These are phyloP conservation scores for Margarornis squamiger DNA, from an alignment of 2,797 vertebrate genomes.

Conservation along the genomic window DNA sequence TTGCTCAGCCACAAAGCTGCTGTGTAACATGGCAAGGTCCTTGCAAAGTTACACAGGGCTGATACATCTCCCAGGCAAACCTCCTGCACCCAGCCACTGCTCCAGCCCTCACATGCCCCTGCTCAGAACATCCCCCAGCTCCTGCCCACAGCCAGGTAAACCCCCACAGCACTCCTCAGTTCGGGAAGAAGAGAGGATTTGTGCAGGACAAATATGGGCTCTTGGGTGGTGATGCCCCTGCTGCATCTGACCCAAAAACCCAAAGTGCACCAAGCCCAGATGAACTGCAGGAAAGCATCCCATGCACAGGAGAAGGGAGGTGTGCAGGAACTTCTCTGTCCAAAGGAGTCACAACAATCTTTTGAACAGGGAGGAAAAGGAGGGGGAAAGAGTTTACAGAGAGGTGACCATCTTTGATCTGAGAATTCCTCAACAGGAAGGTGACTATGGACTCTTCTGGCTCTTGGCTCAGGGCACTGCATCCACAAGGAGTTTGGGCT, in stretches of 20 bases:
- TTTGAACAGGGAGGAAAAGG: neutral
- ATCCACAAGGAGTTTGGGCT: neutral
- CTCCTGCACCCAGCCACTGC: neutral
- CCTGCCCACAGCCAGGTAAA: neutral
- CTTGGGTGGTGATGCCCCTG: neutral
- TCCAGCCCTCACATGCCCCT: slow-evolving; percentile 20
- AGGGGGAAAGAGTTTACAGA: neutral
- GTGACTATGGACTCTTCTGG: neutral
- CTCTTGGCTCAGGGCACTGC: neutral
- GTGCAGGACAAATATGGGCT: neutral
- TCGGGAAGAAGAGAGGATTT: neutral
- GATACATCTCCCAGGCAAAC: neutral
- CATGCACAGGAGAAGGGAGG: neutral
- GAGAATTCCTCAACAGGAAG: neutral
- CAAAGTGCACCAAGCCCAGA: neutral
- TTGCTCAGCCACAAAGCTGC: slow-evolving; percentile 46
- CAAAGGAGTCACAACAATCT: neutral
- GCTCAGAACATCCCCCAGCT: slow-evolving; percentile 38
- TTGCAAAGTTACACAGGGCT: neutral
- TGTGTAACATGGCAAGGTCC: slow-evolving; percentile 51
- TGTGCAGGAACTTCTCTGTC: neutral
- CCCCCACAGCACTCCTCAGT: neutral
- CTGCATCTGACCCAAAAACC: neutral
- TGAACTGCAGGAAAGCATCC: neutral
- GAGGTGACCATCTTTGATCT: neutral